Percentiles rank a stretch among this genome's conserved stretches.
These are phyloP conservation scores for Barbus barbus DNA, from an alignment of 2,113 vertebrate genomes.

Conservation along the genomic window DNA sequence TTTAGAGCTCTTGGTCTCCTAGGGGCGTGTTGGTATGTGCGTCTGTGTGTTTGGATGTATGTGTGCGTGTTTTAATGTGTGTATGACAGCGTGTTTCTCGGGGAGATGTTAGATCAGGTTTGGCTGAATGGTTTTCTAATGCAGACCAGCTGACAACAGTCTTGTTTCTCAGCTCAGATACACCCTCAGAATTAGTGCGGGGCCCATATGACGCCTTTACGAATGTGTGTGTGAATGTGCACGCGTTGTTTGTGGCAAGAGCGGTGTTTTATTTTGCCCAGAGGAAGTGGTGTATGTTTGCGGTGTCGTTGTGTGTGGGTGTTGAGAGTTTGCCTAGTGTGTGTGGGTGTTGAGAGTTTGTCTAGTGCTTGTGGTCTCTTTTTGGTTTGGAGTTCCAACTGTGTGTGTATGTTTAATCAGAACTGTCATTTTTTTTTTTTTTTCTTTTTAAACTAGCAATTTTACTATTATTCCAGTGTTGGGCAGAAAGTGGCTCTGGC, in stretches of 20 bases:
- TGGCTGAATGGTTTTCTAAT: conserved; percentile 51
- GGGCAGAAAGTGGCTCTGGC: conserved; percentile 24
- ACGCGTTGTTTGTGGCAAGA: conserved; percentile 19
- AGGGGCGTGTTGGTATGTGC: conserved; percentile 19
- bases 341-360: conserved; percentile 49
- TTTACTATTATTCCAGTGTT: conserved; percentile 18
- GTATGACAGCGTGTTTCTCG: conserved; percentile 34
- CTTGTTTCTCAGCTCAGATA: conserved; percentile 34
- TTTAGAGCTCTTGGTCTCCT: conserved; percentile 21
- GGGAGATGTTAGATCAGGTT: conserved; percentile 54
- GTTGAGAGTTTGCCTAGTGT: conserved; percentile 43
- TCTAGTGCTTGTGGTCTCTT: conserved; percentile 42
- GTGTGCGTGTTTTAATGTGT: conserved; percentile 53
- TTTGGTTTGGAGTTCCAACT: conserved; percentile 11
- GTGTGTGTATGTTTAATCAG: not conserved
- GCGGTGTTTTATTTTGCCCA: conserved; percentile 46
- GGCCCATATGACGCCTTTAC: not conserved
- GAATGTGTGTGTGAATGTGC: not conserved
- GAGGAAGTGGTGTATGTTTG: conserved; percentile 51
- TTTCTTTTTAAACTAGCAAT: conserved; percentile 18
- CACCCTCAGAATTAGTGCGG: conserved; percentile 9
- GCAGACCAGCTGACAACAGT: conserved; percentile 50
- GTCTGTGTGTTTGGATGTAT: conserved; percentile 32
- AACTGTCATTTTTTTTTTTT: conserved; percentile 19
- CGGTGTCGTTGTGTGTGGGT: conserved; percentile 36